Conservation (phyloP, 2,113 vertebrate species). For the Laticauda laticaudata region DNA sequence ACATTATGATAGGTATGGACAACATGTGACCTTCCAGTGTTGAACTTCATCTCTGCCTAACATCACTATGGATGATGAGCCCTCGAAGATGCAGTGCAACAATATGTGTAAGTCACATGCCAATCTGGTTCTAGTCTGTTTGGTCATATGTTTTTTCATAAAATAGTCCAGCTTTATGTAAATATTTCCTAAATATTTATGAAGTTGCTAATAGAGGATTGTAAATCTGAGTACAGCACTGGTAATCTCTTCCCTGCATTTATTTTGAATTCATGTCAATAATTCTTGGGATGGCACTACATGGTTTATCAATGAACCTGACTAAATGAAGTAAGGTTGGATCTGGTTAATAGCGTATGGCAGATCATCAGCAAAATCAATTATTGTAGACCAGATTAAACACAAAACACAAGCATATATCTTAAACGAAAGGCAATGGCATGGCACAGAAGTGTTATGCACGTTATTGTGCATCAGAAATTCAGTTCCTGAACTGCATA, state of each 20-base stretch:
- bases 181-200: neutral
- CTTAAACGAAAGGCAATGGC: neutral
- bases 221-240: neutral
- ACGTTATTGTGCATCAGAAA: neutral
- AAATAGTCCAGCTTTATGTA: neutral
- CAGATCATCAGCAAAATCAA: neutral
- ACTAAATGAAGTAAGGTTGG: neutral
- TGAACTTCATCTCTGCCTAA: neutral
- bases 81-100: neutral
- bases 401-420: neutral
- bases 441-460: neutral
- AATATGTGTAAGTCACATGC: neutral
- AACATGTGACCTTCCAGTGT: neutral
- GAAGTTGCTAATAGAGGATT: fast-evolving
- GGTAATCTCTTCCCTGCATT: neutral
- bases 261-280: neutral
- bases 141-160: conserved; percentile 8
- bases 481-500: neutral
- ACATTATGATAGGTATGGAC: neutral
- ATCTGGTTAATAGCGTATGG: neutral
- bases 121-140: neutral
- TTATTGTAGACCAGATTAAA: neutral
- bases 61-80: neutral
- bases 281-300: neutral
- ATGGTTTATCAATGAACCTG: neutral